Percentiles rank a stretch among this genome's conserved stretches.
Evolutionary conservation across 2,888 invertebrate genomes (phyloP).

Genomic region (Hydraecia micacea): DNA sequence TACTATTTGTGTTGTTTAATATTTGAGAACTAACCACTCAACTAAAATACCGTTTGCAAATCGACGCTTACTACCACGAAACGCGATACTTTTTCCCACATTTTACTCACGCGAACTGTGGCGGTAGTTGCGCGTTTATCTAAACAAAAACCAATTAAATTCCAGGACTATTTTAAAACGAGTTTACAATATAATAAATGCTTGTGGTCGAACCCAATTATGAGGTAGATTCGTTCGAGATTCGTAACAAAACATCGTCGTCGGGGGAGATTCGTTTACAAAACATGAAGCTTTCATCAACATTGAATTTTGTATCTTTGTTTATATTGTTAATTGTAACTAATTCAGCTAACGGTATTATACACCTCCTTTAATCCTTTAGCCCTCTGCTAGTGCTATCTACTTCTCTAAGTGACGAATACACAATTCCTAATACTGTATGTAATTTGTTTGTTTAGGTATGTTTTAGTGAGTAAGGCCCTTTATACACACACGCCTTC

Average conservation of each 20-base stretch:
- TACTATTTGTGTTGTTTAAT: no score
- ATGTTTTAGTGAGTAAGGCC: no score
- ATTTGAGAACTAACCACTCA: not conserved
- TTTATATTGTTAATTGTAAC: not conserved
- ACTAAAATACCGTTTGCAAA: not conserved
- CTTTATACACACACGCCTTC: no score
- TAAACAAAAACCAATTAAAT: not conserved
- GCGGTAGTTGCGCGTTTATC: not conserved
- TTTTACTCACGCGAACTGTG: not conserved
- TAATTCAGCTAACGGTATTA: no score
- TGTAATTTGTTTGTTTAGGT: no score
- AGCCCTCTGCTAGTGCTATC: no score
- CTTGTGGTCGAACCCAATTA: not conserved
- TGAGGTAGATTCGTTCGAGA: not conserved
- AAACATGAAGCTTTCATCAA: not conserved
- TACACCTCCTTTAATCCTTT: no score
- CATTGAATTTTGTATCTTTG: not conserved
- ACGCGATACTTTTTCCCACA: rapidly evolving
- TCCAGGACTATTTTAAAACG: not conserved
- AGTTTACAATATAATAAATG: not conserved
- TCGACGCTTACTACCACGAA: no score
- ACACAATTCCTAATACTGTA: no score
- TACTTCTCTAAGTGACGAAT: no score
- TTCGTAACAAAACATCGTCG: no score
- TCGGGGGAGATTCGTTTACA: no score